These are phyloP conservation scores for Caerostris extrusa DNA, from an alignment of 1,140 invertebrate species.

Conservation along the genomic window DNA sequence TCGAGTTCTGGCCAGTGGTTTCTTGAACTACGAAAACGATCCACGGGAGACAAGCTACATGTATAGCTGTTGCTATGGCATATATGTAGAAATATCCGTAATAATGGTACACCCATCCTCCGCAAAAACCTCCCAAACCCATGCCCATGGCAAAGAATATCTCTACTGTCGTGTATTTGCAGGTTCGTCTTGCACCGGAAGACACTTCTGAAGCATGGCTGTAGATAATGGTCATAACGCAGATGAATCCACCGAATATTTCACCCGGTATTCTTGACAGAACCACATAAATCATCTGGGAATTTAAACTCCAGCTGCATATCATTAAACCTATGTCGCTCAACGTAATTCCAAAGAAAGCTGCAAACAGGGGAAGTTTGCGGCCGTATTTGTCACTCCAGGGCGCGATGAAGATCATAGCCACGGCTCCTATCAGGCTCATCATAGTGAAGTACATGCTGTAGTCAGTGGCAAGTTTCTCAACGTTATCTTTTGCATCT, in stretches of 20 bases:
- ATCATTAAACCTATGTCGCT: slow-evolving; percentile 80
- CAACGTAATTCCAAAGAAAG: slow-evolving; percentile 90
- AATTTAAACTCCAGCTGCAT: slow-evolving; percentile 22
- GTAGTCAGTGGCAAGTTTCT: slow-evolving; percentile 79
- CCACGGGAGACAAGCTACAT: slow-evolving; percentile 6
- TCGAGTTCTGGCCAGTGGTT: not conserved
- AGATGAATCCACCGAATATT: slow-evolving; percentile 68
- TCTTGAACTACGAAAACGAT: slow-evolving; percentile 27
- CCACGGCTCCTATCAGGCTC: slow-evolving; percentile 80
- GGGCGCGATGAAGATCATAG: slow-evolving; percentile 81
- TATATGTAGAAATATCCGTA: slow-evolving; percentile 67
- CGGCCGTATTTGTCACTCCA: slow-evolving; percentile 88
- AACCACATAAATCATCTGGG: slow-evolving; percentile 13
- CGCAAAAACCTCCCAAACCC: slow-evolving; percentile 78
- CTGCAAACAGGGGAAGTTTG: slow-evolving; percentile 91
- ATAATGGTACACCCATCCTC: slow-evolving; percentile 36
- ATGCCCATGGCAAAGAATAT: slow-evolving; percentile 81
- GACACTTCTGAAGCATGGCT: slow-evolving; percentile 63
- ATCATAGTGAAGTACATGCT: slow-evolving; percentile 79
- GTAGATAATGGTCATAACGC: slow-evolving; percentile 45
- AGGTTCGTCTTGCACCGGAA: not conserved
- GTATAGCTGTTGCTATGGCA: not conserved
- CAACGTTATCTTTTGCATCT: slow-evolving; percentile 14
- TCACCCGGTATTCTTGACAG: slow-evolving; percentile 52
- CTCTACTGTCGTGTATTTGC: slow-evolving; percentile 84